These are phyloP conservation scores for Andrena cerasifolii DNA, from an alignment of 1,140 invertebrate species.

Conservation along the genomic window DNA sequence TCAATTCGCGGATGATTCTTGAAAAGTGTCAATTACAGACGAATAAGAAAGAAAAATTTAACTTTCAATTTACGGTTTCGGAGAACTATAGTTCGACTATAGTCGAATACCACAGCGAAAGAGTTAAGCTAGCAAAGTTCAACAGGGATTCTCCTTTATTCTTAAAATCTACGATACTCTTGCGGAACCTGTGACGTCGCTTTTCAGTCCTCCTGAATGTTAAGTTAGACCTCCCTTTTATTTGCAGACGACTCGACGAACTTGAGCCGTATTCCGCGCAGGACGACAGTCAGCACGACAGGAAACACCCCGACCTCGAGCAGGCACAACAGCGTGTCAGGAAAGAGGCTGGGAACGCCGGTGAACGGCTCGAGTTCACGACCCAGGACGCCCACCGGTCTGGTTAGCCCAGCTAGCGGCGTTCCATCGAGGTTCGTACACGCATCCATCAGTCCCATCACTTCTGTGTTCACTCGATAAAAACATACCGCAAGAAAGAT, in stretches of 20 bases:
- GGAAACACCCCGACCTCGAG: constrained; percentile 79
- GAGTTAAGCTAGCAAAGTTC: too few relatives aligned
- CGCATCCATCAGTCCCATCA: too few relatives aligned
- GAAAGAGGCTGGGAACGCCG: constrained; percentile 73
- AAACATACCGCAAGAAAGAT: not conserved
- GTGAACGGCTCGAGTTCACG: constrained; percentile 84
- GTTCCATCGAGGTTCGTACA: constrained; percentile 85
- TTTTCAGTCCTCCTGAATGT: not conserved
- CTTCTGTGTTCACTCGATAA: not conserved
- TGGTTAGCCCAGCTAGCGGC: constrained; percentile 86
- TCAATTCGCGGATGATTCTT: too few relatives aligned
- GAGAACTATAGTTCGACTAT: too few relatives aligned
- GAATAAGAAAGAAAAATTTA: too few relatives aligned
- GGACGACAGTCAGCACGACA: constrained; percentile 84
- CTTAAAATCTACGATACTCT: too few relatives aligned
- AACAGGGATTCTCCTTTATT: too few relatives aligned
- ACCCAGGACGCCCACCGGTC: constrained; percentile 89
- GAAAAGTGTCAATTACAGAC: too few relatives aligned
- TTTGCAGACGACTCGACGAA: constrained; percentile 80
- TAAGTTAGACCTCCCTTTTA: too few relatives aligned
- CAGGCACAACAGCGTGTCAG: constrained; percentile 80
- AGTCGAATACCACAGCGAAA: too few relatives aligned
- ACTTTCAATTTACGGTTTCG: too few relatives aligned
- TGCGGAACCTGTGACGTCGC: too few relatives aligned
- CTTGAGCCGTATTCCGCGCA: constrained; percentile 88